Base-by-base conservation (phyloP, 2,797 vertebrate species). In the Falco rusticolus region DNA sequence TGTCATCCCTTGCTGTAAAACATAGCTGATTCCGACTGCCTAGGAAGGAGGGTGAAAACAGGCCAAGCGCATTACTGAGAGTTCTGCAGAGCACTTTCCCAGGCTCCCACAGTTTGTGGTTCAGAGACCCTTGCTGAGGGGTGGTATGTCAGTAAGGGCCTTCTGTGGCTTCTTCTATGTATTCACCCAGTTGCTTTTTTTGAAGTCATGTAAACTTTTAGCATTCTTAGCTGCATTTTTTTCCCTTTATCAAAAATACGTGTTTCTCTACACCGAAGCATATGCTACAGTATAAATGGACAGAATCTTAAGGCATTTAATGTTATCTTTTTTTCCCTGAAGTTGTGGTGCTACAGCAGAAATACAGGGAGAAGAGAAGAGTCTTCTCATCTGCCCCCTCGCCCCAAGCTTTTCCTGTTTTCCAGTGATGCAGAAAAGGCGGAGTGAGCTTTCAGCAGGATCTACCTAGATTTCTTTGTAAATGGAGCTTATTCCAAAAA, bases 201-300 rank as follows among this genome's bases (percentile, higher is more conserved):
- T 53, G 1, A 37, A 79, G 31, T 68, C 5, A 2, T 1, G 1
- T 37, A 29, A 4, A 14, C 31, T 59, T 86, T 25, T 10, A 34
- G 15, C 33, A 39, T 65, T 18, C 7, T 69, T 37, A 21, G 7
- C 8, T 68, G 43, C 5, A n/a, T 41, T 10, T 19, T 0, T 0
- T 3, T 34, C 1, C 6, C 9, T 39, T 16, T 34, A 5, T 26
- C 11, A 51, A 16, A 13, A 71, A 16, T 2, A 7, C 4, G 1
- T 80, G 21, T 53, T 82, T 75, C 34, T 57, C 7, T 84, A 10
- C 19, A 28, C 0, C 1, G 41, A 31, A 89, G 39, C 26, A 21
- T 0, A 3, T 64, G 16, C 29, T 0, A 0, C 41, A 16, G 33
- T 60, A 8, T 74, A 81, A 90, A 20, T 26, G 5, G 24, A n/a